A percentile compares a stretch with the other conserved stretches of the same genome.
Evolutionary conservation across 2,113 vertebrate genomes (phyloP).

Genomic region (Podiceps cristatus): DNA sequence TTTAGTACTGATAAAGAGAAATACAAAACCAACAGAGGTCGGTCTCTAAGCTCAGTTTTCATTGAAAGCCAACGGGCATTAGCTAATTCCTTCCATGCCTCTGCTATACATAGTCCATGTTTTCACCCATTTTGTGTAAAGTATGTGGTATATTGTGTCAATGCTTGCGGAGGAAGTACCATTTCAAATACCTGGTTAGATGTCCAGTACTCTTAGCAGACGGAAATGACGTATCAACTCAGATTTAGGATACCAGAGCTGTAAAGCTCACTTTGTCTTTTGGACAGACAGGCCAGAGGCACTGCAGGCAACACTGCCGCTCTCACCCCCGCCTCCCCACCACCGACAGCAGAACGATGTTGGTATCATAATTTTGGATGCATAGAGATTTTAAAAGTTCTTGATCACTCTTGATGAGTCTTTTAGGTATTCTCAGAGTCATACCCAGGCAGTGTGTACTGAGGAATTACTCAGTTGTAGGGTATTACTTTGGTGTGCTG

Average conservation of each 20-base stretch:
- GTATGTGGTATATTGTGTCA: neutral
- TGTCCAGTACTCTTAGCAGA: no score
- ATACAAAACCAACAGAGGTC: neutral
- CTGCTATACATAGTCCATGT: neutral
- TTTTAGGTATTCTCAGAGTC: neutral
- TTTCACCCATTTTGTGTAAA: neutral
- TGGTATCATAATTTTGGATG: neutral
- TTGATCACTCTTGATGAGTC: neutral
- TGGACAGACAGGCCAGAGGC: neutral
- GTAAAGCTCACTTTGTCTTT: neutral
- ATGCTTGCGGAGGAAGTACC: neutral
- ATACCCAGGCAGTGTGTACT: fast-evolving
- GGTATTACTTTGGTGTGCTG: neutral
- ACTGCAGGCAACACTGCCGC: neutral
- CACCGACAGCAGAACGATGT: fast-evolving
- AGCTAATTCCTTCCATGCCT: neutral
- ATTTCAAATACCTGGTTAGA: neutral
- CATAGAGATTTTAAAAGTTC: neutral
- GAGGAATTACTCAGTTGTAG: neutral
- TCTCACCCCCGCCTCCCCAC: neutral
- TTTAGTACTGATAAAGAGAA: neutral
- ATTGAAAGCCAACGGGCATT: neutral
- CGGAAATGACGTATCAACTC: neutral
- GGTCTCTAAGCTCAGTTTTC: neutral
- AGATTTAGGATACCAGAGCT: neutral